These are phyloP conservation scores for Ctenosaura bakeri DNA, from an alignment of 2,797 vertebrate genomes.

Conservation along the genomic window DNA sequence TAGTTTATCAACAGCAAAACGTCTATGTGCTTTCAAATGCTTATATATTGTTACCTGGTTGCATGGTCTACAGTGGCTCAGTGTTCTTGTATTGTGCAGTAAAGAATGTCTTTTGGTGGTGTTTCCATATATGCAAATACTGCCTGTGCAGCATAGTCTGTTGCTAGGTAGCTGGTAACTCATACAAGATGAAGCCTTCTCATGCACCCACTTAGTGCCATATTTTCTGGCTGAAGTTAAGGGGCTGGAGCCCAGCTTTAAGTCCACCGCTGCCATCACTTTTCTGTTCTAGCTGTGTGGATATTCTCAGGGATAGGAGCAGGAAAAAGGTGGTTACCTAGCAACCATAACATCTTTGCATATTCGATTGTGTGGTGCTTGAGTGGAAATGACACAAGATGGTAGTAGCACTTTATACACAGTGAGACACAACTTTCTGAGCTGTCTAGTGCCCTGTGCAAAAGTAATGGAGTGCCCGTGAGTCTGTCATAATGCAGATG, in stretches of 20 bases:
- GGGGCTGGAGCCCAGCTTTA: not conserved
- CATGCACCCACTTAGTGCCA: too few relatives aligned
- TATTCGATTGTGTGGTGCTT: not conserved
- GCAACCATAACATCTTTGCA: not conserved
- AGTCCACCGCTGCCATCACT: not conserved
- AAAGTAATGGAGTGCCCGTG: not conserved
- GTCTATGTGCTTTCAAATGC: not conserved
- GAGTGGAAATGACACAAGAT: not conserved
- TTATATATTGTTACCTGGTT: not conserved
- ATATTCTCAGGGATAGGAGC: not conserved
- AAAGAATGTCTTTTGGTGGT: not conserved
- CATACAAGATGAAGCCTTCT: not conserved
- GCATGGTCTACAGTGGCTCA: not conserved
- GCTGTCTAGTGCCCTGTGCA: not conserved
- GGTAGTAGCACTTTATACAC: too few relatives aligned
- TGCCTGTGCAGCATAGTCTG: not conserved
- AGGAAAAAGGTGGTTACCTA: not conserved
- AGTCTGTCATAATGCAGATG: not conserved
- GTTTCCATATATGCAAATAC: not conserved
- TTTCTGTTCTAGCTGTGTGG: not conserved
- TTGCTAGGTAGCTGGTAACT: not conserved
- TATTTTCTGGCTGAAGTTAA: not conserved
- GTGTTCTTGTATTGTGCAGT: not conserved
- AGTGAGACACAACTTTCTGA: not conserved
- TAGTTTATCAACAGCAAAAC: not conserved